Base-by-base conservation (phyloP, 1,140 invertebrate species). In the Diabrotica undecimpunctata region DNA sequence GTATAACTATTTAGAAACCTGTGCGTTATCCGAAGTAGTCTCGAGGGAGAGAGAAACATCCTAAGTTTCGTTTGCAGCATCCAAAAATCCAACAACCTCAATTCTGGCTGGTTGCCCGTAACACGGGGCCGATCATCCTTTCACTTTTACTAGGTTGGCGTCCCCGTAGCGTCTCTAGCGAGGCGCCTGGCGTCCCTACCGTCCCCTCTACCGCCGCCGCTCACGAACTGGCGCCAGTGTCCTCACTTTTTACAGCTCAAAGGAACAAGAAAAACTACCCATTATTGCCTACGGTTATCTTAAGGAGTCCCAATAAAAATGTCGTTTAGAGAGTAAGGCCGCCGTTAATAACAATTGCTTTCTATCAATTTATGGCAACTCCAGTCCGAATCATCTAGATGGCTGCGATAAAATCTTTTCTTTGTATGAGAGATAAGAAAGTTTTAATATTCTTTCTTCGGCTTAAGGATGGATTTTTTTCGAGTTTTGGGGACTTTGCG, bases 261-360 rank as follows among this genome's bases (percentile, higher is more conserved):
- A 72, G 68, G 73, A 73, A 62, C 58, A 72, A 74, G 73, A 74
- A 74, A 76, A 76, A 73, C 74, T 71, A 72, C 74, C 75, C 75
- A 77, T 77, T 77, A 77, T 77, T 77, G 75, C 75, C 75, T 77
- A 77, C 75, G 72, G 75, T 77, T 77, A 77, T 77, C 75, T 75
- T 77, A 75, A 75, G 74, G 72, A 75, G 74, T 70, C 72, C 72
- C 75, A 75, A 77, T 77, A 77, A 77, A 77, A 77, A 71, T 77
- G 73, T 75, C 75, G 73, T 75, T 75, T 75, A 74, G 72, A 75
- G 74, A 72, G 70, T 74, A 74, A 75, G 71, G 66, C 72, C 63
- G 75, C 69, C 74, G 71, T 77, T 77, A 77, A 77, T 75, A 75
- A 69, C 71, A 74, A 77, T 75, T 71, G 75, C 71, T 64, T 61